Evolutionary conservation across 2,888 invertebrate genomes (phyloP).

Genomic region (Andrena marginata): DNA sequence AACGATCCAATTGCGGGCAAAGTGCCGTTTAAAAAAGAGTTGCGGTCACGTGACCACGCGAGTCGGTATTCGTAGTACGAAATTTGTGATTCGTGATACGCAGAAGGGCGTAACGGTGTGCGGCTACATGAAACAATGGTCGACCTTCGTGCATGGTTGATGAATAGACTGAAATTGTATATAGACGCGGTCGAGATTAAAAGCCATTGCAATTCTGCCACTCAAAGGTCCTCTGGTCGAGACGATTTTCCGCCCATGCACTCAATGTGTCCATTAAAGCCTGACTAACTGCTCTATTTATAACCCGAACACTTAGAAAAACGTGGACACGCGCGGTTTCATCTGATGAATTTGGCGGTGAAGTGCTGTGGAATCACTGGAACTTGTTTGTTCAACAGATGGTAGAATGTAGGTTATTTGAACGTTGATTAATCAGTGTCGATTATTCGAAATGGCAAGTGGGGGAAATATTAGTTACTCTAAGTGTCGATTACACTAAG

Average conservation of each 20-base stretch:
- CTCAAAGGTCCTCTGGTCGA: slow-evolving; percentile 15
- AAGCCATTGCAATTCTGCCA: slow-evolving; percentile 31
- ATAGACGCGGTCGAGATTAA: slow-evolving; percentile 15
- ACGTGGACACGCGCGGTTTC: not conserved
- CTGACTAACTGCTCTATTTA: slow-evolving; percentile 26
- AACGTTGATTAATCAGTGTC: no score
- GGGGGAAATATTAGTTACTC: no score
- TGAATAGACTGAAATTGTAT: slow-evolving; percentile 37
- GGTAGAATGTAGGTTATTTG: no score
- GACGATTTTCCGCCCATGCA: slow-evolving; percentile 40
- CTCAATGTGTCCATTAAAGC: slow-evolving; percentile 25
- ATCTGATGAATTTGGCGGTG: not conserved
- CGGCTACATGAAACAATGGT: slow-evolving; percentile 15
- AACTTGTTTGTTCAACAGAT: not conserved
- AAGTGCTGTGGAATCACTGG: not conserved
- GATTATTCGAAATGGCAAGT: no score
- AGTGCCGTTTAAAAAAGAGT: not conserved
- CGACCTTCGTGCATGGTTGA: slow-evolving; percentile 16
- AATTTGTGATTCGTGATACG: slow-evolving; percentile 10
- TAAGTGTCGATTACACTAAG: no score
- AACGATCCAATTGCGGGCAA: not conserved
- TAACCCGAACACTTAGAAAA: slow-evolving; percentile 24
- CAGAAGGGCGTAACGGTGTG: slow-evolving; percentile 20
- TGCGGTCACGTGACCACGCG: not conserved
- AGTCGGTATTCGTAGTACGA: not conserved